Percentiles rank a stretch among this genome's conserved stretches.
These are phyloP conservation scores for Seladonia tumulorum DNA, from an alignment of 2,888 invertebrate genomes.

Conservation along the genomic window DNA sequence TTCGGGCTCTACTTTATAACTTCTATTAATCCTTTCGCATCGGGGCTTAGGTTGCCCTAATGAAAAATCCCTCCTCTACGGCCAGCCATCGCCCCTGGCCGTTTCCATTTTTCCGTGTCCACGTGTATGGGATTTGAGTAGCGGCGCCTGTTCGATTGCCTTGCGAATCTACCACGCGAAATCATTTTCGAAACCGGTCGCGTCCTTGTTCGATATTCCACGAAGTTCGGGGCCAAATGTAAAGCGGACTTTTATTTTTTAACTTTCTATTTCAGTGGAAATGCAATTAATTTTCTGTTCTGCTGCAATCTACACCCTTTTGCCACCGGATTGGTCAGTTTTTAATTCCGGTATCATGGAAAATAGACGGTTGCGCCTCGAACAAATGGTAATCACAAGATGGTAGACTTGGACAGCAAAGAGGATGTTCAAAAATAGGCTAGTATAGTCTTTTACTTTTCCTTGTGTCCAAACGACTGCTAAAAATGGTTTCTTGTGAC, in stretches of 20 bases:
- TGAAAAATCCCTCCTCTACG: constrained; percentile 78
- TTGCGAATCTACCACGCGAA: neutral
- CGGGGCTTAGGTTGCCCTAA: constrained; percentile 78
- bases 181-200: neutral
- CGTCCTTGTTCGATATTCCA: neutral
- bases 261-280: too few species aligned
- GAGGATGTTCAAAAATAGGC: too few species aligned
- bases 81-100: constrained; percentile 32
- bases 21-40: constrained; percentile 84
- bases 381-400: neutral
- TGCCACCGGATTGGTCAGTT: neutral
- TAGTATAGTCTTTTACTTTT: too few species aligned
- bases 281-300: neutral
- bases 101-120: constrained; percentile 51
- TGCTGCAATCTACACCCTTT: neutral
- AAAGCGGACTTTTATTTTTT: neutral
- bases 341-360: too few species aligned
- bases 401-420: too few species aligned
- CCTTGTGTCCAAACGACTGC: too few species aligned
- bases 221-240: neutral
- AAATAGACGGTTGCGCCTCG: neutral
- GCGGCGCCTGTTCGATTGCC: constrained; percentile 22
- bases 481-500: too few species aligned
- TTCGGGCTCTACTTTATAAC: constrained; percentile 84
- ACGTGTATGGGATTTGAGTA: constrained; percentile 24